Conservation (phyloP, 2,888 invertebrate species). For the Anthrax anthrax region DNA sequence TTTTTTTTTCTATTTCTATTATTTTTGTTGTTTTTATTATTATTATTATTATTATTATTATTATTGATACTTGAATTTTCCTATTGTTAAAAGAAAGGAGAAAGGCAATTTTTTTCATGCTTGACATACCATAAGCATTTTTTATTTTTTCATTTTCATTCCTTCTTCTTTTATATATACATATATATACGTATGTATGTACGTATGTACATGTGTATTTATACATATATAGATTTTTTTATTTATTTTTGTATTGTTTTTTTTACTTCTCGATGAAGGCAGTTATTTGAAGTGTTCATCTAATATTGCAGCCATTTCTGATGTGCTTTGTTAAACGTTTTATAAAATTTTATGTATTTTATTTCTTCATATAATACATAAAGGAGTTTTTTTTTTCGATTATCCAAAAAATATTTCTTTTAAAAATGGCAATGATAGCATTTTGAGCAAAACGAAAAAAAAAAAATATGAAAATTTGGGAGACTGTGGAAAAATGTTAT, state of each 20-base stretch:
- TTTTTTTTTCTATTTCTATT: no score
- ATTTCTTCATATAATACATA: slow-evolving; percentile 11
- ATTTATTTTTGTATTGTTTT: background rate
- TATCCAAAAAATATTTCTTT: no score
- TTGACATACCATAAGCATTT: slow-evolving; percentile 6
- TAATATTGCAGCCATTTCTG: slow-evolving; percentile 8
- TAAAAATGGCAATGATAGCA: no score
- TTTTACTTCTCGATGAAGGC: background rate
- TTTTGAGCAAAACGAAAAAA: no score
- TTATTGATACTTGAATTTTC: no score
- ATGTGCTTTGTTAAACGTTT: slow-evolving; percentile 12
- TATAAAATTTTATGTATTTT: slow-evolving; percentile 13
- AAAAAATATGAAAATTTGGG: no score
- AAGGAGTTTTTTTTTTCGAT: background rate
- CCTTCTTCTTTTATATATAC: background rate
- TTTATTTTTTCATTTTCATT: background rate
- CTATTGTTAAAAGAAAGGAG: background rate
- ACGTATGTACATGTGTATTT: background rate
- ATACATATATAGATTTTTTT: background rate
- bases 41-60: no score
- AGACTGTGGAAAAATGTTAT: no score
- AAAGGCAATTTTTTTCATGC: slow-evolving; percentile 9
- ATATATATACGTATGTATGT: background rate
- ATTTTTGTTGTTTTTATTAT: no score
- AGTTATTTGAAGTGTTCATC: slow-evolving; percentile 10